A percentile compares a stretch with the other conserved stretches of the same genome.
Evolutionary conservation across 1,140 invertebrate species (phyloP).

Genomic region (Ostrea denselamellosa): DNA sequence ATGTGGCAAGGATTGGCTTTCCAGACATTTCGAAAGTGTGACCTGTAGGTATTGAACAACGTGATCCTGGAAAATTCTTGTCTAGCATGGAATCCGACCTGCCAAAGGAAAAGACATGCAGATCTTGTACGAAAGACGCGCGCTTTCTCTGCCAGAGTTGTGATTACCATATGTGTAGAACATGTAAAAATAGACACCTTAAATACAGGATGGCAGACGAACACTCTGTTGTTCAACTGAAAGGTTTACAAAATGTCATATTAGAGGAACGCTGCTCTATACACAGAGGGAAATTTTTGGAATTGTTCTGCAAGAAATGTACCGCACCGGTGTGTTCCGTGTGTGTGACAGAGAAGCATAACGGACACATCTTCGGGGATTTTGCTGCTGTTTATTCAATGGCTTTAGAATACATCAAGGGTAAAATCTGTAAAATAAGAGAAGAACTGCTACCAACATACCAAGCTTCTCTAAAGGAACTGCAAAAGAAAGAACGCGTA

Average conservation of each 20-base stretch:
- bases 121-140: not conserved
- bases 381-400: not conserved
- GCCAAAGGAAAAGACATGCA: not conserved
- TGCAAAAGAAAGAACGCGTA: not conserved
- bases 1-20: no score
- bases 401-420: not conserved
- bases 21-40: no score
- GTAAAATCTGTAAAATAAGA: not conserved
- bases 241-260: not conserved
- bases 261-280: not conserved
- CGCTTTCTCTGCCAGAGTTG: not conserved
- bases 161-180: not conserved
- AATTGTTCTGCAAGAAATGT: slow-evolving; percentile 17
- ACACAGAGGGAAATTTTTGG: not conserved
- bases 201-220: not conserved
- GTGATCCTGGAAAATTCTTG: no score
- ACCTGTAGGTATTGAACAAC: no score
- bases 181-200: not conserved
- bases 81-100: not conserved
- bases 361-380: not conserved
- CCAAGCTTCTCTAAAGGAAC: not conserved
- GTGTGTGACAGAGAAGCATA: slow-evolving; percentile 4
- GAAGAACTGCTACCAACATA: not conserved
- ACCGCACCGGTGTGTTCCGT: not conserved
- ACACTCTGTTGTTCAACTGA: slow-evolving; percentile 6